Percentiles rank a stretch among this genome's conserved stretches.
phyloP scores from a whole-genome alignment of 2,888 invertebrate species.

The Microctonus aethiopoides region DNA sequence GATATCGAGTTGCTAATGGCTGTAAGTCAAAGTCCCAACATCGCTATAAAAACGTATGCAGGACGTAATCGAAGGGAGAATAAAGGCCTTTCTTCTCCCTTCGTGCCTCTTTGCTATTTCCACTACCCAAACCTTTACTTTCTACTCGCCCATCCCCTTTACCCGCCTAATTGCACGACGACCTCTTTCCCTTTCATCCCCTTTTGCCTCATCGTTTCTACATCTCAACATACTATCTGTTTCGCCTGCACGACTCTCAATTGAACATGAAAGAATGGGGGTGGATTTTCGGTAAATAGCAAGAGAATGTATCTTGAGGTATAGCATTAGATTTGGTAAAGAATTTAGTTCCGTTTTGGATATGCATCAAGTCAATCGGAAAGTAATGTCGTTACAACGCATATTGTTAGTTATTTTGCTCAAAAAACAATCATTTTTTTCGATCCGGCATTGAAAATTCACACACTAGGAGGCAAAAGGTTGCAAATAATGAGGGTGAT shows the following conservation, averaged over 20 bases:
- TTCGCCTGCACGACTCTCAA: not conserved
- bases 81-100: conserved; percentile 39
- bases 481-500: too few relatives aligned
- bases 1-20: conserved; percentile 64
- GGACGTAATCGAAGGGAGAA: conserved; percentile 59
- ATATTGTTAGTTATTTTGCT: too few relatives aligned
- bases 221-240: not conserved
- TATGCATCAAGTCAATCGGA: too few relatives aligned
- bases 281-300: conserved; percentile 41
- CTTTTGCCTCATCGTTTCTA: conserved; percentile 33
- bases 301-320: conserved; percentile 49
- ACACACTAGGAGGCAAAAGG: too few relatives aligned
- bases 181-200: conserved; percentile 49
- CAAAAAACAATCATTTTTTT: too few relatives aligned
- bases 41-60: conserved; percentile 56
- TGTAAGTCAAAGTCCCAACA: conserved; percentile 50
- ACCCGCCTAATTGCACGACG: conserved; percentile 53
- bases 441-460: too few relatives aligned
- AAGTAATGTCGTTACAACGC: too few relatives aligned
- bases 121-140: not conserved
- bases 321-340: not conserved
- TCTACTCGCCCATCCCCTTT: conserved; percentile 24
- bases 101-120: not conserved
- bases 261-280: not conserved
- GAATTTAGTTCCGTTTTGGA: not conserved